Percentiles rank a stretch among this genome's conserved stretches.
Conservation (phyloP, 2,888 invertebrate species). For the Myopa testacea region DNA sequence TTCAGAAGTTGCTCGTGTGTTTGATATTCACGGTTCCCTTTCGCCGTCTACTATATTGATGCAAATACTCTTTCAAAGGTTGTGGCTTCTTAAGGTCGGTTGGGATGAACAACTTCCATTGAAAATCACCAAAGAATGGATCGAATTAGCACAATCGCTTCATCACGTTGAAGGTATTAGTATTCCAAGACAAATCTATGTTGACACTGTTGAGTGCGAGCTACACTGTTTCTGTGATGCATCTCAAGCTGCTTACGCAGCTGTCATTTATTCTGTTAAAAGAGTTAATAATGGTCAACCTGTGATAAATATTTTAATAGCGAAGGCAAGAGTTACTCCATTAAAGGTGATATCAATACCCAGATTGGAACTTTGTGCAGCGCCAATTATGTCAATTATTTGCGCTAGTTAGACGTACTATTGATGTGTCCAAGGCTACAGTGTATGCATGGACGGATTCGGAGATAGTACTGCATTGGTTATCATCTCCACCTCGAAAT, state of each 20-base stretch:
- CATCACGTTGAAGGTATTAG: background rate
- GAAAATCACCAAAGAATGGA: too few relatives aligned
- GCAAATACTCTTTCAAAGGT: constrained; percentile 8
- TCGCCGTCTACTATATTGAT: constrained; percentile 8
- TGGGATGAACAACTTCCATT: constrained; percentile 14
- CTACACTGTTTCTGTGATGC: constrained; percentile 24
- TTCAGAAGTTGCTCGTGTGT: too few relatives aligned
- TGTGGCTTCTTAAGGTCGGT: constrained; percentile 2
- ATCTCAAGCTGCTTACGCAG: constrained; percentile 22
- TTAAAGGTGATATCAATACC: constrained; percentile 22
- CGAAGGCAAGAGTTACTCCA: constrained; percentile 22
- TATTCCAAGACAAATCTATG: background rate
- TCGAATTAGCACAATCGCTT: background rate
- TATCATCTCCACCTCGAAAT: constrained; percentile 44
- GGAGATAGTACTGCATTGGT: constrained; percentile 48
- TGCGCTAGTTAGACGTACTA: background rate
- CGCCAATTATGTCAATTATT: constrained; percentile 19
- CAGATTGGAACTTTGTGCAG: constrained; percentile 27
- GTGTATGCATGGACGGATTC: constrained; percentile 47
- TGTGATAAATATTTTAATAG: constrained; percentile 4
- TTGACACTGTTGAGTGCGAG: background rate
- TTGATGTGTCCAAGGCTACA: background rate
- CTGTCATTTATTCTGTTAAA: constrained; percentile 17
- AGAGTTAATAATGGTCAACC: background rate
- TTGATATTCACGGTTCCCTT: constrained; percentile 2